Base-by-base conservation (phyloP, 2,797 vertebrate genomes). In the Enteromius trimaculatus region DNA sequence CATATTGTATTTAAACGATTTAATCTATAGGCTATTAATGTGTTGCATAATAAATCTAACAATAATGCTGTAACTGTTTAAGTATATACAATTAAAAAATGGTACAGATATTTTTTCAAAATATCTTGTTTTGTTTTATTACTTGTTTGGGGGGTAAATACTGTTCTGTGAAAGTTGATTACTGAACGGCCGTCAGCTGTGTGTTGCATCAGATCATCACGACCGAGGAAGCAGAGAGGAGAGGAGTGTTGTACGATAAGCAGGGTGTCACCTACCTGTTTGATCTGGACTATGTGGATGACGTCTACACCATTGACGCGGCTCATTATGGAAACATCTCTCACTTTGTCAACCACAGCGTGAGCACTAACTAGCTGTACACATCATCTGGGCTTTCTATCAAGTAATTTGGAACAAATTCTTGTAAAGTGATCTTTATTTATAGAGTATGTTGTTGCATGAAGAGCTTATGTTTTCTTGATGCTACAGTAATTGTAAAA, bases 301-400 rank as follows among this genome's bases (percentile, higher is more conserved):
- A 97, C 2, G 95, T 97, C 1, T 99, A 97, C 90, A 97, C 97
- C 0, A 96, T 98, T 89, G 97, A 98, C 17, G 97, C 97, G 0
- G 96, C 97, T 39, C 93, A 95, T 84, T 95, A 95, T 3, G 97
- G 97, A 80, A 98, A 98, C 92, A 94, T 98, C 89, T 97, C 97
- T n/a, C 97, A 98, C 91, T 98, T 98, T 78, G 96, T 98, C 89
- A 98, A 98, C 93, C 97, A 98, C 91, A 97, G 97, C 55, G 97
- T 98, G 90, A 95, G 95, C 93, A 26, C 72, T 39, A 47, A 21
- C 14, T 60, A 69, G 55, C 21, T 21, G 3, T 64, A 64, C 23
- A n/a, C 29, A 34, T 62, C 17, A 65, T 78, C 42, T 78, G 49
- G 29, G 49, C 19, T 65, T 19, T 31, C 14, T 9, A 23, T 62